Evolutionary conservation across 2,797 vertebrate genomes (phyloP).

Genomic region (Stomatorhinus walkeri): DNA sequence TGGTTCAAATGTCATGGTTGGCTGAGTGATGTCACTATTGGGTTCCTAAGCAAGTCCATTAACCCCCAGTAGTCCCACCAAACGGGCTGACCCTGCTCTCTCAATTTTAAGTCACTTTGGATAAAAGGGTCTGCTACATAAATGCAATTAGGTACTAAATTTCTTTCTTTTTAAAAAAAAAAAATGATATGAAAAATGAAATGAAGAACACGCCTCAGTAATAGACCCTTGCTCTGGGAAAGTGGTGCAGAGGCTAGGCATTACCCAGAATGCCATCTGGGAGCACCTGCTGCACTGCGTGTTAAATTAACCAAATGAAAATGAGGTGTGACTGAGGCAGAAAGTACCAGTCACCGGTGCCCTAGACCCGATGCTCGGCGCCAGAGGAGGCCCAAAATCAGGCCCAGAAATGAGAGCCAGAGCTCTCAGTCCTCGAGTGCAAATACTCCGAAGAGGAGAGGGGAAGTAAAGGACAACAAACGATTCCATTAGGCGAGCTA

Average conservation of each 20-base stretch:
- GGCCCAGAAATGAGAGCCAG: not conserved
- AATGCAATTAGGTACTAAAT: not conserved
- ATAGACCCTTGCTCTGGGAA: not conserved
- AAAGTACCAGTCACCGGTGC: not conserved
- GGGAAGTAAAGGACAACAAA: not conserved
- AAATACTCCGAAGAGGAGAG: not conserved
- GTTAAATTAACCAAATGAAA: slow-evolving; percentile 1
- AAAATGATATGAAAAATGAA: not conserved
- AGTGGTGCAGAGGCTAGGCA: not conserved
- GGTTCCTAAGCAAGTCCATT: not conserved
- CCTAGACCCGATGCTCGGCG: not conserved
- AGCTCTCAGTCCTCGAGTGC: not conserved
- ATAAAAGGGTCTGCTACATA: not conserved
- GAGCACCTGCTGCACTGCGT: not conserved
- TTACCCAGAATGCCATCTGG: not conserved
- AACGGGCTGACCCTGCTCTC: not conserved
- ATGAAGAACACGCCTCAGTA: not conserved
- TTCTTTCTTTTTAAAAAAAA: not conserved
- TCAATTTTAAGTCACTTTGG: not conserved
- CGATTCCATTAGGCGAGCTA: not conserved
- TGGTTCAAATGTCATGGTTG: not conserved
- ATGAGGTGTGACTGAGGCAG: slow-evolving; percentile 7
- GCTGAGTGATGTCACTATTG: not conserved
- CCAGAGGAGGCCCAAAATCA: not conserved
- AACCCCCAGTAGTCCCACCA: not conserved